Evolutionary conservation across 1,140 invertebrate genomes (phyloP).

Genomic region (Archivesica marissinica): DNA sequence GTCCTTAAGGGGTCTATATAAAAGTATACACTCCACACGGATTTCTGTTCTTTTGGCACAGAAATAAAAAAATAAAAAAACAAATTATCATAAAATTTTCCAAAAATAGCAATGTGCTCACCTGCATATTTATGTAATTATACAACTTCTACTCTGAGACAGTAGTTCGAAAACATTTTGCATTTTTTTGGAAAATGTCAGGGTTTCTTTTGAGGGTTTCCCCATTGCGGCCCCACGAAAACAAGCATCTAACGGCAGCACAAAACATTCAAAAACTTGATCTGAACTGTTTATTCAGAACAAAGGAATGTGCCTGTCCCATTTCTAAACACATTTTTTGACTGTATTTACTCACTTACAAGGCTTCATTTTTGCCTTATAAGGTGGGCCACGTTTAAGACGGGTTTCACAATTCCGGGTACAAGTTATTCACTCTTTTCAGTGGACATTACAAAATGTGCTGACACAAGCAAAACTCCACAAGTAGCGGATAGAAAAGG

Average conservation of each 20-base stretch:
- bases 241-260: background rate
- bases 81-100: background rate
- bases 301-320: background rate
- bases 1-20: slow-evolving; percentile 1
- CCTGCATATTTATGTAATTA: slow-evolving; percentile 2
- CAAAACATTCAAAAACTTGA: background rate
- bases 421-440: too few species aligned
- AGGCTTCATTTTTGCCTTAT: too few species aligned
- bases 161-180: background rate
- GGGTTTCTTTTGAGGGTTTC: background rate
- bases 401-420: too few species aligned
- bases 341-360: too few species aligned
- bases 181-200: slow-evolving; percentile 14
- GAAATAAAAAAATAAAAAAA: background rate
- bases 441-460: too few species aligned
- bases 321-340: too few species aligned
- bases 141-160: slow-evolving; percentile 35
- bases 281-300: background rate
- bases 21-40: background rate
- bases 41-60: background rate
- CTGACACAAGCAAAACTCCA: too few species aligned
- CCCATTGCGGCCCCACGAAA: background rate
- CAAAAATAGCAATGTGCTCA: slow-evolving; percentile 35
- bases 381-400: too few species aligned
- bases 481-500: too few species aligned